Evolutionary conservation across 2,888 invertebrate species (phyloP), one percentile per base, ranked within the genome.

Genomic region (Argyresthia goedartella): DNA sequence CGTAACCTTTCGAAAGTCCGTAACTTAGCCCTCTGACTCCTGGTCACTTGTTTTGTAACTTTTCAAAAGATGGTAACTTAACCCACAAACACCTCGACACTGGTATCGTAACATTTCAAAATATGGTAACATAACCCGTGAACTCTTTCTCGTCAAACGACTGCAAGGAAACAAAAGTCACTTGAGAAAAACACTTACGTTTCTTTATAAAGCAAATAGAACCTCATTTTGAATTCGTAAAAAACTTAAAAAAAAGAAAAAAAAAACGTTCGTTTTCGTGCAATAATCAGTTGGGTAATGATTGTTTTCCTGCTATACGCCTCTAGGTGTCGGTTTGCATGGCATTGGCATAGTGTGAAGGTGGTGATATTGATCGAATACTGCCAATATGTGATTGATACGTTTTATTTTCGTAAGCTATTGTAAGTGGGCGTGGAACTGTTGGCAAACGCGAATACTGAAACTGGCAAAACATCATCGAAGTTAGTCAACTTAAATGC

Each of bases 121-220:
- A 9, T 14, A 44, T 14, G 10, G 9, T 9, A 11, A 44, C n/a
- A 4, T 14, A 15, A 44, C 15, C 15, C 15, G 4, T 44, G 9
- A 13, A 10, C 15, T 44, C 3, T 44, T 9, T 14, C 25, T 25
- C 7, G n/a, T n/a, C n/a, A n/a, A n/a, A n/a, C n/a, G n/a, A n/a
- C n/a, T n/a, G n/a, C n/a, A n/a, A 33, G 52, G 36, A 56, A 34
- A 50, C 36, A 56, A 52, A 41, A 39, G 51, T 52, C 58, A n/a
- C n/a, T n/a, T n/a, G n/a, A n/a, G n/a, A n/a, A n/a, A n/a, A 59
- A 60, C 53, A 66, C 79, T 81, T 67, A 84, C 84, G 77, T 72
- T 67, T 79, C 72, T 60, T 71, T 76, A 67, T 82, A 84, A 57
- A 76, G 62, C 60, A 82, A 66, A 57, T 72, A 80, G 54, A 80